phyloP scores from a whole-genome alignment of 2,888 invertebrate species.

The Biston stratarius region DNA sequence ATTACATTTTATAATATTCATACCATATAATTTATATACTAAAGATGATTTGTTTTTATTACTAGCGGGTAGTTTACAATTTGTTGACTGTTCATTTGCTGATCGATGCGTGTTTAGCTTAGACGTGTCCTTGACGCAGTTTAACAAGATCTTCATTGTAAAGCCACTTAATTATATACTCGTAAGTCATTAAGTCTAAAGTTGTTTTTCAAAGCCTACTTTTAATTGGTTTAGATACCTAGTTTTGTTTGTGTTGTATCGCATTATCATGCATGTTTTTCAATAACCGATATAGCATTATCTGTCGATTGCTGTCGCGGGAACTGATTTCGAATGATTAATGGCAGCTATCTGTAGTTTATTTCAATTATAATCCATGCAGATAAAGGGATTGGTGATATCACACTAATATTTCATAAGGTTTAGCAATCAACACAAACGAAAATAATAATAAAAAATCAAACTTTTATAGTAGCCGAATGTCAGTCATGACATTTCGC shows the following conservation, averaged over 20 bases:
- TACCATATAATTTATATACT: no score
- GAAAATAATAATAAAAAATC: neutral
- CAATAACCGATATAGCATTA: slow-evolving; percentile 12
- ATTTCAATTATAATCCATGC: slow-evolving; percentile 19
- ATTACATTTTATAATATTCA: no score
- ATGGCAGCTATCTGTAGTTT: slow-evolving; percentile 7
- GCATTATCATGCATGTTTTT: neutral
- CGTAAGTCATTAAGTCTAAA: slow-evolving; percentile 13
- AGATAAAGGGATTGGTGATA: slow-evolving; percentile 12
- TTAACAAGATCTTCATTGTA: slow-evolving; percentile 12
- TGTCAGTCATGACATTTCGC: no score
- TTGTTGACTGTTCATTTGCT: neutral
- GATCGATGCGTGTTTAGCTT: neutral
- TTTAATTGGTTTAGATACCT: slow-evolving; percentile 6
- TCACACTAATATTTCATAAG: neutral
- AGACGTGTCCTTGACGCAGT: slow-evolving; percentile 19
- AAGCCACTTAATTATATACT: slow-evolving; percentile 32
- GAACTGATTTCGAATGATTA: slow-evolving; percentile 24
- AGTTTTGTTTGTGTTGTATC: slow-evolving; percentile 31
- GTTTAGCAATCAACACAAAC: neutral
- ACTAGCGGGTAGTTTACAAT: neutral
- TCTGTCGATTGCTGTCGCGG: slow-evolving; percentile 14
- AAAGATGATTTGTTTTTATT: no score
- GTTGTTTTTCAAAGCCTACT: slow-evolving; percentile 25
- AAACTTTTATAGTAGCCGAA: neutral